Evolutionary conservation across 2,888 invertebrate genomes (phyloP).

Genomic region (Mesoligia furuncula): DNA sequence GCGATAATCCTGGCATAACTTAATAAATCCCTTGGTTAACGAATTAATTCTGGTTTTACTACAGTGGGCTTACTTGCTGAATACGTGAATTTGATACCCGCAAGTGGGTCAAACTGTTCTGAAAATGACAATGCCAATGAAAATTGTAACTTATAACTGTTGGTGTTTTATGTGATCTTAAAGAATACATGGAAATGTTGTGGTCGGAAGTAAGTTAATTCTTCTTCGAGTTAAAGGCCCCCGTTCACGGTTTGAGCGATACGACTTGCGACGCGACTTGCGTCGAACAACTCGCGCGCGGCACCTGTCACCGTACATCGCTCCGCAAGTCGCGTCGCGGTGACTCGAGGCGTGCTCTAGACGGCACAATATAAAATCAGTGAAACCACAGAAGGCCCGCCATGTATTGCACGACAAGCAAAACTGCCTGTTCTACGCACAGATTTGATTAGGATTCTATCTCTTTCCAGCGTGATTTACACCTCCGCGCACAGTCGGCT

Average conservation of each 20-base stretch:
- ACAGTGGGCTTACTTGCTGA: background rate
- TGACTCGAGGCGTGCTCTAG: background rate
- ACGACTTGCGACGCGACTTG: background rate
- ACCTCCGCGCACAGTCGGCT: background rate
- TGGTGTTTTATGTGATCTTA: background rate
- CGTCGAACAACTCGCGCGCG: too few relatives aligned
- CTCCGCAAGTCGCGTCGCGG: background rate
- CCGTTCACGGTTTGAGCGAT: background rate
- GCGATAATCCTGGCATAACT: slow-evolving; percentile 33
- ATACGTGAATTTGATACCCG: slow-evolving; percentile 14
- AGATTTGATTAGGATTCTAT: background rate
- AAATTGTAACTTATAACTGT: background rate
- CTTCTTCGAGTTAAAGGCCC: background rate
- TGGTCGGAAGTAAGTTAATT: background rate
- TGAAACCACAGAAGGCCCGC: background rate
- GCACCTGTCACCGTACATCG: background rate
- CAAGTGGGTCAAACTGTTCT: slow-evolving; percentile 20
- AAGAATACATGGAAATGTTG: background rate
- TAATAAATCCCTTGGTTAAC: slow-evolving; percentile 37
- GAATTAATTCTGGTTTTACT: slow-evolving; percentile 27
- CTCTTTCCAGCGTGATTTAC: background rate
- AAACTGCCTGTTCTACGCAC: background rate
- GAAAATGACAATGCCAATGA: slow-evolving; percentile 2
- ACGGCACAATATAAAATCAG: background rate
- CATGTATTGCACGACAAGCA: background rate